A percentile compares a stretch with the other conserved stretches of the same genome.
phyloP scores from a whole-genome alignment of 2,888 invertebrate species.

The Drosophila nigritarsus region DNA sequence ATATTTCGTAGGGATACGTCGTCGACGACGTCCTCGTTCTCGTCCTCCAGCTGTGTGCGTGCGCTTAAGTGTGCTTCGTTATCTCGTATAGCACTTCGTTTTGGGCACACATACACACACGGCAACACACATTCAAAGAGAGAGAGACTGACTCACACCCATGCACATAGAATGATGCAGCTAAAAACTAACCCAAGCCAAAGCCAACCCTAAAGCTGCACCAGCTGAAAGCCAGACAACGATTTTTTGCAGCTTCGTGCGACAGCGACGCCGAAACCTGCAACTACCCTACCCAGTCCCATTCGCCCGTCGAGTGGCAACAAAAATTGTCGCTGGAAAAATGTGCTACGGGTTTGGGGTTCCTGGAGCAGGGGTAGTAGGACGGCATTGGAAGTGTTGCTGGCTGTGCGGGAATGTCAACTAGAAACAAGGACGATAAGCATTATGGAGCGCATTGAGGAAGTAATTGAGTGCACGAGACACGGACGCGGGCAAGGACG shows the following conservation, averaged over 20 bases:
- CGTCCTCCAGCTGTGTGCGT: conserved; percentile 51
- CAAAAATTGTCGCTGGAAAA: conserved; percentile 82
- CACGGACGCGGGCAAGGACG: conserved; percentile 72
- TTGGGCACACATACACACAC: conserved; percentile 55
- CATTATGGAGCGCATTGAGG: conserved; percentile 83
- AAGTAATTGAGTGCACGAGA: conserved; percentile 82
- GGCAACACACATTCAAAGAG: conserved; percentile 14
- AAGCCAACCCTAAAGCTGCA: conserved; percentile 56
- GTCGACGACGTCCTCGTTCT: conserved; percentile 35
- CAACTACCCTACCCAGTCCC: conserved; percentile 5
- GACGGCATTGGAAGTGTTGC: conserved; percentile 61
- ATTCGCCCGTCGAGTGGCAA: conserved; percentile 57
- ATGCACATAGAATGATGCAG: conserved; percentile 48
- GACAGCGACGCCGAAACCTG: conserved; percentile 67
- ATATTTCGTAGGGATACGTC: conserved; percentile 75
- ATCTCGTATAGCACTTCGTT: conserved; percentile 80
- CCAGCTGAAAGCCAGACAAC: conserved; percentile 75
- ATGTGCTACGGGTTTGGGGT: conserved; percentile 71
- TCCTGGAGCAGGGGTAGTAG: conserved; percentile 1
- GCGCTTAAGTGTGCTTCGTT: conserved; percentile 81
- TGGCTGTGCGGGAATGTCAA: conserved; percentile 80
- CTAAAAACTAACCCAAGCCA: conserved; percentile 69
- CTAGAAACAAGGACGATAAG: conserved; percentile 82
- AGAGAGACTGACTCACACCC: conserved; percentile 33
- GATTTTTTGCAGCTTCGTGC: conserved; percentile 77